phyloP scores from a whole-genome alignment of 2,888 invertebrate genomes.

The Pemphredon lugubris region DNA sequence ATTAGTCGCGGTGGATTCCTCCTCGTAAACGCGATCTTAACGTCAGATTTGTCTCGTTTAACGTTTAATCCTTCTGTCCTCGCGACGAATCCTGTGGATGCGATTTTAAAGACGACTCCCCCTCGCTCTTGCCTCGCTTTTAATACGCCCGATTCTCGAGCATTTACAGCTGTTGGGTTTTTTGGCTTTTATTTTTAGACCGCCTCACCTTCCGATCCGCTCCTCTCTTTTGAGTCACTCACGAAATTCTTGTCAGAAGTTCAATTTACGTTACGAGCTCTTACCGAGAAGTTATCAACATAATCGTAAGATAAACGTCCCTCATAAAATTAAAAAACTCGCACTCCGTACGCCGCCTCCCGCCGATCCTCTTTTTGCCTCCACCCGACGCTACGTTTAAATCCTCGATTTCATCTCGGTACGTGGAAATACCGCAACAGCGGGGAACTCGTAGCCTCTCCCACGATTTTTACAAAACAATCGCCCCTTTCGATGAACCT shows the following conservation, averaged over 20 bases:
- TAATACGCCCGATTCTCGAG: slow-evolving; percentile 22
- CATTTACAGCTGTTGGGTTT: slow-evolving; percentile 25
- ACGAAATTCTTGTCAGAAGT: slow-evolving; percentile 50
- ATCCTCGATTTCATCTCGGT: slow-evolving; percentile 14
- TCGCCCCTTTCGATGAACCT: background rate
- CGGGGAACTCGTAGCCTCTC: background rate
- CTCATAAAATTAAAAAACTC: slow-evolving; percentile 67
- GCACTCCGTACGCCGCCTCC: slow-evolving; percentile 39
- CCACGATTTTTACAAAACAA: background rate
- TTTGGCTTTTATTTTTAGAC: slow-evolving; percentile 9
- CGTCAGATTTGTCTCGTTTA: too few species aligned
- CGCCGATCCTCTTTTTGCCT: slow-evolving; percentile 24
- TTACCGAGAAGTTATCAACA: slow-evolving; percentile 67
- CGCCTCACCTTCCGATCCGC: slow-evolving; percentile 28
- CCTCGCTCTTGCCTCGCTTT: too few species aligned
- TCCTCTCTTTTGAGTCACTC: slow-evolving; percentile 31
- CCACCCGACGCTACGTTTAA: slow-evolving; percentile 26
- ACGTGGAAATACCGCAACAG: background rate
- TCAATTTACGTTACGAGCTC: slow-evolving; percentile 64
- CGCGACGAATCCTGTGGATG: too few species aligned
- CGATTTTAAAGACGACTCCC: too few species aligned
- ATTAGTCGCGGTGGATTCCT: too few species aligned
- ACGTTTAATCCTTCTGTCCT: too few species aligned
- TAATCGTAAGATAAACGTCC: slow-evolving; percentile 66
- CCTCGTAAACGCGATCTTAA: too few species aligned